A percentile compares a stretch with the other conserved stretches of the same genome.
Conservation (phyloP, 2,797 vertebrate genomes). For the Ptychadena robeensis region DNA sequence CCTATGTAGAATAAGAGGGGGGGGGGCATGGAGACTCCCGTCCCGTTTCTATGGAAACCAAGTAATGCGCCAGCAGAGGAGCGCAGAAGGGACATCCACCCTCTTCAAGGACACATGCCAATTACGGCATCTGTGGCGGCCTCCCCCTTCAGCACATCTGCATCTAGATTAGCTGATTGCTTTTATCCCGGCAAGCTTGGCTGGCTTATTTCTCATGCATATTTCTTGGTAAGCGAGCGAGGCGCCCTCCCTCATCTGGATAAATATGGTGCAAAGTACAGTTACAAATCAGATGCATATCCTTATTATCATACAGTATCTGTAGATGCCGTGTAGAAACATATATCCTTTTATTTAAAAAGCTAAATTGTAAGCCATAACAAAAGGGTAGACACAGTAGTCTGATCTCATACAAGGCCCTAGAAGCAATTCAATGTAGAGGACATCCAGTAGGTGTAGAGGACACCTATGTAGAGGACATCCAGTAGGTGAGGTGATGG, state of each 20-base stretch:
- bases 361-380: background rate
- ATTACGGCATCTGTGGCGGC: slow-evolving; percentile 29
- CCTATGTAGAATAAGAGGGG: background rate
- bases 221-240: slow-evolving; percentile 4
- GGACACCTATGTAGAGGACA: background rate
- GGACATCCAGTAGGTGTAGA: background rate
- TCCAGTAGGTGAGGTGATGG: background rate
- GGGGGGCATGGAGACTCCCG: slow-evolving; percentile 40
- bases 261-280: slow-evolving; percentile 5
- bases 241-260: background rate
- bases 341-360: background rate
- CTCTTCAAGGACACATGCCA: slow-evolving; percentile 59
- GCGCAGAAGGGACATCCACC: slow-evolving; percentile 44
- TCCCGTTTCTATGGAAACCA: slow-evolving; percentile 51
- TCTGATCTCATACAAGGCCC: background rate
- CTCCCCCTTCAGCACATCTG: slow-evolving; percentile 49
- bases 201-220: slow-evolving; percentile 27
- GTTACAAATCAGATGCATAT: background rate
- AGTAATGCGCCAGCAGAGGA: slow-evolving; percentile 44
- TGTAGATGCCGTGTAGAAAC: background rate
- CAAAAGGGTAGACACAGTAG: no score
- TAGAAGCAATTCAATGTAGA: background rate
- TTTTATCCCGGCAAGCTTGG: slow-evolving; percentile 13
- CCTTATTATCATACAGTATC: background rate
- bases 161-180: slow-evolving; percentile 47